Evolutionary conservation across 1,140 invertebrate species (phyloP).

Genomic region (Drosophila parvula): DNA sequence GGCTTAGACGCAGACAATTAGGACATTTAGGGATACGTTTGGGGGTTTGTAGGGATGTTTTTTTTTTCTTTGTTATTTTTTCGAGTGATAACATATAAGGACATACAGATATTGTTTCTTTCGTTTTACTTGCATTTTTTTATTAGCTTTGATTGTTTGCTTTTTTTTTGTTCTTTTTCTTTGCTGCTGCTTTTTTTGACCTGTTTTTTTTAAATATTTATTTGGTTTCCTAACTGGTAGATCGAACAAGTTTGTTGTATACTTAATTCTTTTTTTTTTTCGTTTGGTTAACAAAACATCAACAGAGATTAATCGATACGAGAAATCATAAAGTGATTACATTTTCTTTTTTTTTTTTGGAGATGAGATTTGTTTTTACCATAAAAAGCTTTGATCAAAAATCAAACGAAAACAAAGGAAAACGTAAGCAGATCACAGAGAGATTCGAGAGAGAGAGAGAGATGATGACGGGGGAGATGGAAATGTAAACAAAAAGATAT

Average conservation of each 20-base stretch:
- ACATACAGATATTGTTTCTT: conserved; percentile 66
- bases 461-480: conserved; percentile 36
- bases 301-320: conserved; percentile 41
- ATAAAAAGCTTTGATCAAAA: conserved; percentile 76
- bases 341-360: conserved; percentile 18
- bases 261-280: conserved; percentile 26
- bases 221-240: conserved; percentile 43
- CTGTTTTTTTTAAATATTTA: conserved; percentile 37
- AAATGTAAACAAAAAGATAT: conserved; percentile 32
- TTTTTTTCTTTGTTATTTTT: conserved; percentile 47
- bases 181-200: conserved; percentile 25
- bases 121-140: conserved; percentile 61
- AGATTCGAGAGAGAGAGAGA: conserved; percentile 21
- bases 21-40: conserved; percentile 84
- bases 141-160: conserved; percentile 56
- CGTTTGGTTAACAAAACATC: conserved; percentile 40
- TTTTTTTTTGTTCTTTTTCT: conserved; percentile 34
- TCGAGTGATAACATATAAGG: conserved; percentile 75
- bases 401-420: conserved; percentile 47
- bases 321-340: conserved; percentile 44
- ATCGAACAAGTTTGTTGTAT: conserved; percentile 39
- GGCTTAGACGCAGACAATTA: conserved; percentile 86
- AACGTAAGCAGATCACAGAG: conserved; percentile 26
- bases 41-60: conserved; percentile 53
- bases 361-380: conserved; percentile 67